Evolutionary conservation across 2,888 invertebrate species (phyloP).

Genomic region (Philereme vetulata): DNA sequence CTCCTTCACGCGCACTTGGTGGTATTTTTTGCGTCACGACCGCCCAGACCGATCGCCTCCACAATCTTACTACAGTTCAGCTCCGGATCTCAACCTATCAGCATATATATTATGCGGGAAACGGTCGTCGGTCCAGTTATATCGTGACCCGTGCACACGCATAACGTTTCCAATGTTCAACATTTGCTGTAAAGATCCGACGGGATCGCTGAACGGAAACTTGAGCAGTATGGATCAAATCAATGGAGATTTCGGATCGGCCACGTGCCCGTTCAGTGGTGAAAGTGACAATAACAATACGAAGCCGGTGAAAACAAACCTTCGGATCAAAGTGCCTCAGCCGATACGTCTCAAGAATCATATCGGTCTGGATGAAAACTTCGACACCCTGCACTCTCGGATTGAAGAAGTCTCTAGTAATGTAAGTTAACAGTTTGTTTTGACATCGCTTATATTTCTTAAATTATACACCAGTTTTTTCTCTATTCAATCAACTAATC

Average conservation of each 20-base stretch:
- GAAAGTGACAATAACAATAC: conserved; percentile 51
- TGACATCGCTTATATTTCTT: not conserved
- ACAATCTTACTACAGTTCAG: conserved; percentile 49
- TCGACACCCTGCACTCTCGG: conserved; percentile 65
- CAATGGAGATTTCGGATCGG: conserved; percentile 53
- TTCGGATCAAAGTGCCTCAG: conserved; percentile 70
- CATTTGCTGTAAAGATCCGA: conserved; percentile 49
- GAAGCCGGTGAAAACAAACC: conserved; percentile 59
- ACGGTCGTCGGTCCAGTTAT: conserved; percentile 50
- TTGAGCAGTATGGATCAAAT: conserved; percentile 53
- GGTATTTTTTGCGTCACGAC: conserved; percentile 56
- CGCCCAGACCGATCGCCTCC: conserved; percentile 52
- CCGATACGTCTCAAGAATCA: conserved; percentile 69
- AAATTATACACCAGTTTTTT: too few species aligned
- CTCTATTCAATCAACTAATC: too few species aligned
- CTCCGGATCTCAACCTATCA: conserved; percentile 55
- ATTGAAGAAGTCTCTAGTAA: conserved; percentile 57
- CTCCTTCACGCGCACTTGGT: conserved; percentile 50
- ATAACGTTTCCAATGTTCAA: conserved; percentile 50
- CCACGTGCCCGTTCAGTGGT: conserved; percentile 64
- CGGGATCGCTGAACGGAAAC: conserved; percentile 41
- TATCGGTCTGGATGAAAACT: conserved; percentile 56
- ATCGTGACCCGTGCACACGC: conserved; percentile 39
- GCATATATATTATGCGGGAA: conserved; percentile 68
- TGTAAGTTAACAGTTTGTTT: conserved; percentile 55